Percentiles rank a stretch among this genome's conserved stretches.
These are phyloP conservation scores for Apogon talboti DNA, from an alignment of 2,797 vertebrate genomes.

Conservation along the genomic window DNA sequence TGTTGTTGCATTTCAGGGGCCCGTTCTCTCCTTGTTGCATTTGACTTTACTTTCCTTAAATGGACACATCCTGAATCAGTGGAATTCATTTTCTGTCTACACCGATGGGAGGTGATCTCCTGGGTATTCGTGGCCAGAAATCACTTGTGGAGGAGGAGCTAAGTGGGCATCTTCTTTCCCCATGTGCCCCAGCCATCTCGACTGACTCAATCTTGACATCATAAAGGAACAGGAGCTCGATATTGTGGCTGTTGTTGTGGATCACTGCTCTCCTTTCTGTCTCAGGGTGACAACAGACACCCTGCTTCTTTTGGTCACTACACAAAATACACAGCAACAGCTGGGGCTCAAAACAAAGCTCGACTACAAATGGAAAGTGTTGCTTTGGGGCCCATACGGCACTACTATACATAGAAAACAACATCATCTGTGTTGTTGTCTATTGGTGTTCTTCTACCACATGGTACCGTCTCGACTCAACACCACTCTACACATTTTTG, in stretches of 20 bases:
- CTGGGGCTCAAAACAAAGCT: constrained; percentile 35
- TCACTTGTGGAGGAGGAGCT: constrained; percentile 13
- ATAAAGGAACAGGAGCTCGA: constrained; percentile 29
- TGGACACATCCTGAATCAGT: too few species aligned
- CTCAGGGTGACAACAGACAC: constrained; percentile 33
- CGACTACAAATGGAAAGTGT: constrained; percentile 10
- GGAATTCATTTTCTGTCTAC: neutral
- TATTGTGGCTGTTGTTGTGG: constrained; percentile 26
- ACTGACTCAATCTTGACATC: constrained; percentile 31
- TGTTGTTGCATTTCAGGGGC: too few species aligned
- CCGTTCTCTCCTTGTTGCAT: too few species aligned
- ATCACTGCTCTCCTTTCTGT: constrained; percentile 33
- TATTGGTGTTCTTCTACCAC: neutral
- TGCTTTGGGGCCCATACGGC: constrained; percentile 12
- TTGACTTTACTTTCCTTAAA: too few species aligned
- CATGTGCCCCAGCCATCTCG: constrained; percentile 18
- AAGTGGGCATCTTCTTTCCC: neutral
- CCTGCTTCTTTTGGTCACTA: constrained; percentile 43
- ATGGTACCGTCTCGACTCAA: too few species aligned
- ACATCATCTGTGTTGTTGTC: neutral
- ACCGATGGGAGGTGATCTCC: constrained; percentile 12
- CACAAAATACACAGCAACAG: constrained; percentile 41
- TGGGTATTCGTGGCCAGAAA: constrained; percentile 4
- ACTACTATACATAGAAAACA: neutral
- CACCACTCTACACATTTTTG: too few species aligned